Base-by-base conservation (phyloP, 1,140 invertebrate genomes). In the Antheraea pernyi region DNA sequence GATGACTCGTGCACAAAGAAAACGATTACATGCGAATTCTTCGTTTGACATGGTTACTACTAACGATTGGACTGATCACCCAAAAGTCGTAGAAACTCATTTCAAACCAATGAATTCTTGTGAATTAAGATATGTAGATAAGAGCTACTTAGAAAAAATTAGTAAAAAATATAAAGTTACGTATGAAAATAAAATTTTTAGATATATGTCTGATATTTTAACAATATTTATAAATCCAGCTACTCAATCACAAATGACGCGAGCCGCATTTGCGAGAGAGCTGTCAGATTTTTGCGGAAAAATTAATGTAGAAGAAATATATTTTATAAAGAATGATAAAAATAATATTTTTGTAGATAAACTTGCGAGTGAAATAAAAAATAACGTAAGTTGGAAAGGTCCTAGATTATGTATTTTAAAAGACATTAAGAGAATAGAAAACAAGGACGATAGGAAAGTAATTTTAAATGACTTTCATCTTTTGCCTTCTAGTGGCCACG, bases 201-300 rank as follows among this genome's bases (percentile, higher is more conserved):
- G 46, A 48, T 74, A 67, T 22, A 18, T 53, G 7, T 18, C 62
- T 48, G 68, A 42, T 65, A 72, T 70, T 16, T 65, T 46, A 19
- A 73, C 59, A 62, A 67, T 78, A 30, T 75, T 59, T 67, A 67
- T 74, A 53, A 70, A 68, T 68, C 71, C 67, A 71, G n/a, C 22
- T 69, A 67, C 68, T 70, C 73, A 65, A 77, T 73, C 69, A 66
- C 67, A 71, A 48, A 60, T 69, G 60, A 66, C 72, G 65, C 72
- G 59, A 73, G 72, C 39, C 42, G 75, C 48, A 60, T 73, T 78
- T 71, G 72, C 71, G 74, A 74, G 72, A 67, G 74, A 73, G 37
- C 19, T 59, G 74, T 53, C 39, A 16, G 58, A 36, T 60, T 30
- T 72, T 75, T 59, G 61, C 30, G 30, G 13, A 36, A 36, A 30